phyloP scores from a whole-genome alignment of 2,888 invertebrate species.

The Phorcus lineatus region DNA sequence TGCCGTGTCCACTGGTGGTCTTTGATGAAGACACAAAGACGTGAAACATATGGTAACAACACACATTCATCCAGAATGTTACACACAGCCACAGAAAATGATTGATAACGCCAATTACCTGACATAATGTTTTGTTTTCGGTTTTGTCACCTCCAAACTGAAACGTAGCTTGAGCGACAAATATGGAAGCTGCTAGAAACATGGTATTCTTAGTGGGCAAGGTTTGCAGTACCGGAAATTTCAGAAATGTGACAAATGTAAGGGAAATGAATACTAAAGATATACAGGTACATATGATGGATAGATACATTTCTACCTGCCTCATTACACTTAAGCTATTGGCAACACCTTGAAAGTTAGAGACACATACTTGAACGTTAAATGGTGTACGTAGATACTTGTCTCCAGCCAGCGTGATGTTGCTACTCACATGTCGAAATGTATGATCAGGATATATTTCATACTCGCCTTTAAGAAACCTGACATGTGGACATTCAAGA shows the following conservation, averaged over 20 bases:
- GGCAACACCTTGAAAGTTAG: no score
- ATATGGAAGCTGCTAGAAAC: constrained; percentile 38
- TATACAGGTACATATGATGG: constrained; percentile 31
- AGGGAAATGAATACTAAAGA: constrained; percentile 41
- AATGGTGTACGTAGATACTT: background rate
- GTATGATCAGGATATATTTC: background rate
- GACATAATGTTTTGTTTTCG: constrained; percentile 31
- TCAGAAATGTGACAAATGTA: constrained; percentile 43
- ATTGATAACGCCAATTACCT: constrained; percentile 39
- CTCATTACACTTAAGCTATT: background rate
- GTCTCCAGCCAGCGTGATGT: background rate
- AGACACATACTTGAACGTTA: background rate
- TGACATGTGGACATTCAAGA: no score
- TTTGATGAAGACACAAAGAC: constrained; percentile 31
- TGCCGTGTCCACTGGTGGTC: background rate
- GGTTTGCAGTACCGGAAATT: constrained; percentile 38
- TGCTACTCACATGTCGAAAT: background rate
- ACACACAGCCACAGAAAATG: constrained; percentile 50
- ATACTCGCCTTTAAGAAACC: background rate
- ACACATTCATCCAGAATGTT: constrained; percentile 48
- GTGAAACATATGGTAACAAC: constrained; percentile 42
- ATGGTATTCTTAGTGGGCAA: constrained; percentile 47
- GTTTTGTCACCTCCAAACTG: constrained; percentile 34
- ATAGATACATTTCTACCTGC: constrained; percentile 22
- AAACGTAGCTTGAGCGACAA: constrained; percentile 41